Conservation (phyloP, 2,888 invertebrate genomes). For the Magallana nippona region DNA sequence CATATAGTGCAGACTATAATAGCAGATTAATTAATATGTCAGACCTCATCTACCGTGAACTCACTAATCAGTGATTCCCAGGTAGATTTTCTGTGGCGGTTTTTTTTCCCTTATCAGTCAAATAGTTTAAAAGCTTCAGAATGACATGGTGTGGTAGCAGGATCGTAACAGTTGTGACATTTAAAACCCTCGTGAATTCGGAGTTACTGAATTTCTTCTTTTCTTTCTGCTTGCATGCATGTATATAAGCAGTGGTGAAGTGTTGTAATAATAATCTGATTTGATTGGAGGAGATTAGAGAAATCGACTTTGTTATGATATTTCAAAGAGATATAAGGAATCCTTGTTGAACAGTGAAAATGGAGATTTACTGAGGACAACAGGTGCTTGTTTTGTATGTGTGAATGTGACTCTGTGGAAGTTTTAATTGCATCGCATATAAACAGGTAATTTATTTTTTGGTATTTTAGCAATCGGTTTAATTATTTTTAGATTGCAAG, state of each 20-base stretch:
- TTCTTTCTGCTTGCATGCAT: too few species aligned
- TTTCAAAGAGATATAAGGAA: neutral
- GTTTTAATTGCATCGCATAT: too few species aligned
- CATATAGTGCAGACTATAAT: neutral
- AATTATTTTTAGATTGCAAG: too few species aligned
- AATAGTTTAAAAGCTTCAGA: constrained; percentile 5
- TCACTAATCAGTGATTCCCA: constrained; percentile 16
- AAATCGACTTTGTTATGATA: neutral
- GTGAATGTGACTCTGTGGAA: too few species aligned
- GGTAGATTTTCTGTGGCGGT: neutral
- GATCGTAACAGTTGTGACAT: constrained; percentile 18
- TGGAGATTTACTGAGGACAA: neutral
- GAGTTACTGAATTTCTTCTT: neutral
- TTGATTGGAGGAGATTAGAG: neutral
- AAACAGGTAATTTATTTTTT: too few species aligned
- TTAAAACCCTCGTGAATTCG: constrained; percentile 6
- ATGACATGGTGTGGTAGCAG: constrained; percentile 6
- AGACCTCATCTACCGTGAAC: constrained; percentile 9
- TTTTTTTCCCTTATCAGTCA: neutral
- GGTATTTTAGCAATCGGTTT: too few species aligned
- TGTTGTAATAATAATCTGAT: constrained; percentile 25
- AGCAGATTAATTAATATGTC: constrained; percentile 26
- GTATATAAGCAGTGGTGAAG: constrained; percentile 3
- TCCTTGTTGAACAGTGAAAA: neutral
- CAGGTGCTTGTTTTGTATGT: too few species aligned